A percentile compares a stretch with the other conserved stretches of the same genome.
Conservation (phyloP, 2,888 invertebrate genomes). For the Megamerina dolium region DNA sequence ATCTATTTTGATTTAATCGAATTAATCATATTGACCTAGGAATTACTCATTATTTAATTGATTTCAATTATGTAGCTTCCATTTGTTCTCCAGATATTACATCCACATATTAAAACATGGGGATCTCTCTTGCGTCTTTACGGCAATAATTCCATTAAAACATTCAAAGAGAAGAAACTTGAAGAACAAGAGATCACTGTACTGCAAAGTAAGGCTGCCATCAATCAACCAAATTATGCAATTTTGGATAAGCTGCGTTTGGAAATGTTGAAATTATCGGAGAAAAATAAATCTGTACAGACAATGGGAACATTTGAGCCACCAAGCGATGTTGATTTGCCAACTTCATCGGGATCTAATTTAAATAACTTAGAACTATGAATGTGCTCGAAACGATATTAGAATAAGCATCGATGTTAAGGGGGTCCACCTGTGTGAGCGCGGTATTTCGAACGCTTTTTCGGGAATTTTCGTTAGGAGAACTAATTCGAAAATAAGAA, state of each 20-base stretch:
- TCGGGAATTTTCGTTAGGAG: too few species aligned
- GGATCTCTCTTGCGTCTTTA: constrained; percentile 89
- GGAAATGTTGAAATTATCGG: constrained; percentile 74
- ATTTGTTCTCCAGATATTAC: constrained; percentile 61
- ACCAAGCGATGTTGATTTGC: constrained; percentile 57
- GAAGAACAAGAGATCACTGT: constrained; percentile 90
- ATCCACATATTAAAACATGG: constrained; percentile 93
- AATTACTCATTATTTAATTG: too few species aligned
- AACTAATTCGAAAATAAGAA: too few species aligned
- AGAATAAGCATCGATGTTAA: too few species aligned
- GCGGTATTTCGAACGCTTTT: too few species aligned
- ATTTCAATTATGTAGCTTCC: background rate
- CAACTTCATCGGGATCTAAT: constrained; percentile 68
- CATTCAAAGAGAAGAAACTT: constrained; percentile 85
- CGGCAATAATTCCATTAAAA: constrained; percentile 84
- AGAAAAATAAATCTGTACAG: constrained; percentile 57
- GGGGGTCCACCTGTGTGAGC: too few species aligned
- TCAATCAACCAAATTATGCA: constrained; percentile 86
- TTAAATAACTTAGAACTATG: constrained; percentile 72
- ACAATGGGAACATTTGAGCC: constrained; percentile 63
- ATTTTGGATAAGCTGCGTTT: constrained; percentile 76
- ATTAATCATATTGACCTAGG: too few species aligned
- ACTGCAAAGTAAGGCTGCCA: constrained; percentile 79
- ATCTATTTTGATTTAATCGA: too few species aligned
- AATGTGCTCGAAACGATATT: too few species aligned